phyloP scores from a whole-genome alignment of 2,888 invertebrate genomes.

The Selenia dentaria region DNA sequence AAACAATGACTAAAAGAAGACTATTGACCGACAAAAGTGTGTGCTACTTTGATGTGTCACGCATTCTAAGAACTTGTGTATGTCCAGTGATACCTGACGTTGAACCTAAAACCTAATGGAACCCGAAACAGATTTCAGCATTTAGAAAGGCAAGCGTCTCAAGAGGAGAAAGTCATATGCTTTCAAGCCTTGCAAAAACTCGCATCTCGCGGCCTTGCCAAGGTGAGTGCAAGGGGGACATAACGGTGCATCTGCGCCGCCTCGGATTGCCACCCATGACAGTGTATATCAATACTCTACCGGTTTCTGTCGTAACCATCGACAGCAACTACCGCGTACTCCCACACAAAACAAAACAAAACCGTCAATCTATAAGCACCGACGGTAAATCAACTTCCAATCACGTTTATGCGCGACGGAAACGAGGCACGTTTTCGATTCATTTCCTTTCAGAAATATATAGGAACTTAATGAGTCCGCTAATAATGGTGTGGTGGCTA shows the following conservation, averaged over 20 bases:
- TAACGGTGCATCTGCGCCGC: slow-evolving; percentile 71
- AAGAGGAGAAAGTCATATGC: slow-evolving; percentile 82
- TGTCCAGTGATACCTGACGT: slow-evolving; percentile 23
- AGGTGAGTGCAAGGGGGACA: slow-evolving; percentile 81
- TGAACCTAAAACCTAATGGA: slow-evolving; percentile 38
- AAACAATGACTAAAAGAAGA: not conserved
- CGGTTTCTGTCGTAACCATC: slow-evolving; percentile 47
- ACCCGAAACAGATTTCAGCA: slow-evolving; percentile 54
- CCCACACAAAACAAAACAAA: slow-evolving; percentile 36
- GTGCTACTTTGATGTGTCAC: slow-evolving; percentile 10
- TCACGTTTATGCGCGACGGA: slow-evolving; percentile 40
- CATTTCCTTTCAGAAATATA: slow-evolving; percentile 69
- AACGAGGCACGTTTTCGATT: slow-evolving; percentile 64
- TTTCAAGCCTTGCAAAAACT: slow-evolving; percentile 80
- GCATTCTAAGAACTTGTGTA: slow-evolving; percentile 24
- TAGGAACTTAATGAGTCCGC: slow-evolving; percentile 55
- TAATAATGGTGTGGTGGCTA: slow-evolving; percentile 53
- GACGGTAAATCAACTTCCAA: slow-evolving; percentile 29
- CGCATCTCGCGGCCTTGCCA: slow-evolving; percentile 82
- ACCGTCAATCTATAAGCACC: slow-evolving; percentile 40
- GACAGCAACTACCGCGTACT: slow-evolving; percentile 31
- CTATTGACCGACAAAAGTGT: not conserved
- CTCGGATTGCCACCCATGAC: slow-evolving; percentile 44
- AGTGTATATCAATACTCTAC: slow-evolving; percentile 45
- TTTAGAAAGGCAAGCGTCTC: slow-evolving; percentile 75